Evolutionary conservation across 2,888 invertebrate species (phyloP).

Genomic region (Orgyia antiqua): DNA sequence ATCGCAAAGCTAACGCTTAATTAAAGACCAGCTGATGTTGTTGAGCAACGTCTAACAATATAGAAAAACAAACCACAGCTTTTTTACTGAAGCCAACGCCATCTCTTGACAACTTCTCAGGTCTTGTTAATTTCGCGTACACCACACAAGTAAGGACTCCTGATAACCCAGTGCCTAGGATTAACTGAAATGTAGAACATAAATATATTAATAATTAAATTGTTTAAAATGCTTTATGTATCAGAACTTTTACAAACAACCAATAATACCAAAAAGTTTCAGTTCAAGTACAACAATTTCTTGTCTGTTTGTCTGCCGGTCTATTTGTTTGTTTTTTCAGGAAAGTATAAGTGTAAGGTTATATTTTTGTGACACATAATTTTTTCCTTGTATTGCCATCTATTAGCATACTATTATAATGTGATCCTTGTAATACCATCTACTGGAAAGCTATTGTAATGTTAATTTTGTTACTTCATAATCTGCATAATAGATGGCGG

Average conservation of each 20-base stretch:
- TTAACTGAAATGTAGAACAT: slow-evolving; percentile 39
- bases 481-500: too few species aligned
- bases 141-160: slow-evolving; percentile 82
- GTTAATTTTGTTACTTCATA: too few species aligned
- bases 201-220: too few species aligned
- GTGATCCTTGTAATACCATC: too few species aligned
- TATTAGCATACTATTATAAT: neutral
- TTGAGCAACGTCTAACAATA: too few species aligned
- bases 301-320: neutral
- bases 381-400: neutral
- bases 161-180: slow-evolving; percentile 66
- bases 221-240: neutral
- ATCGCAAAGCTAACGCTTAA: too few species aligned
- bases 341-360: too few species aligned
- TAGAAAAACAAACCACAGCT: slow-evolving; percentile 77
- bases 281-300: too few species aligned
- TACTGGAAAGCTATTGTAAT: too few species aligned
- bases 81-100: slow-evolving; percentile 90
- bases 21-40: too few species aligned
- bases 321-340: neutral
- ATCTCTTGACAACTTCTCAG: slow-evolving; percentile 85
- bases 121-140: slow-evolving; percentile 88
- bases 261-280: too few species aligned
- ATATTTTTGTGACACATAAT: too few species aligned
- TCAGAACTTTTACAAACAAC: neutral